These are phyloP conservation scores for Clarias batrachus DNA, from an alignment of 2,113 vertebrate genomes.

Conservation along the genomic window DNA sequence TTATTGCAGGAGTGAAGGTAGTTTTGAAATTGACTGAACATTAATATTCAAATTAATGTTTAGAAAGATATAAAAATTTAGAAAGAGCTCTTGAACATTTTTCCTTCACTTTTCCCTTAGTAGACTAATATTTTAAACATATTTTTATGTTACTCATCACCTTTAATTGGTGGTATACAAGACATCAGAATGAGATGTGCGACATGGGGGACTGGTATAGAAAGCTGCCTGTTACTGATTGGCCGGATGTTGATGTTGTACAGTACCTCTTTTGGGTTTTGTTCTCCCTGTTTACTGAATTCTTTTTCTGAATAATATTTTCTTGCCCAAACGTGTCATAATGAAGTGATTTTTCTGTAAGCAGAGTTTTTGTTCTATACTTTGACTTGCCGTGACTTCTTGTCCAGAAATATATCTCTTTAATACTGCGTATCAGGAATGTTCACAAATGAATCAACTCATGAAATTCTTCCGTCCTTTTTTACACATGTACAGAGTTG, in stretches of 20 bases:
- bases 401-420: not conserved
- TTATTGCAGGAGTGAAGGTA: not conserved
- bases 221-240: not conserved
- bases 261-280: not conserved
- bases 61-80: too few relatives aligned
- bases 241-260: not conserved
- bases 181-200: not conserved
- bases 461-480: not conserved
- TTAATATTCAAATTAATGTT: too few relatives aligned
- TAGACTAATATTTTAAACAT: not conserved
- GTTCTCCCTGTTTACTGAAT: not conserved
- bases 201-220: not conserved
- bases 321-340: not conserved
- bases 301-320: not conserved
- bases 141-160: not conserved
- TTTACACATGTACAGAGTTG: not conserved
- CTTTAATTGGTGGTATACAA: not conserved
- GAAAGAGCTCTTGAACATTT: not conserved
- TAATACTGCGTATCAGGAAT: not conserved
- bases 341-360: not conserved
- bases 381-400: not conserved
- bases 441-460: not conserved
- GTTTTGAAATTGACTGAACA: not conserved
- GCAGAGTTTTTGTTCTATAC: not conserved
- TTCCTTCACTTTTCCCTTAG: not conserved